Conservation (phyloP, 2,888 invertebrate genomes). For the Pharmacophagus antenor region DNA sequence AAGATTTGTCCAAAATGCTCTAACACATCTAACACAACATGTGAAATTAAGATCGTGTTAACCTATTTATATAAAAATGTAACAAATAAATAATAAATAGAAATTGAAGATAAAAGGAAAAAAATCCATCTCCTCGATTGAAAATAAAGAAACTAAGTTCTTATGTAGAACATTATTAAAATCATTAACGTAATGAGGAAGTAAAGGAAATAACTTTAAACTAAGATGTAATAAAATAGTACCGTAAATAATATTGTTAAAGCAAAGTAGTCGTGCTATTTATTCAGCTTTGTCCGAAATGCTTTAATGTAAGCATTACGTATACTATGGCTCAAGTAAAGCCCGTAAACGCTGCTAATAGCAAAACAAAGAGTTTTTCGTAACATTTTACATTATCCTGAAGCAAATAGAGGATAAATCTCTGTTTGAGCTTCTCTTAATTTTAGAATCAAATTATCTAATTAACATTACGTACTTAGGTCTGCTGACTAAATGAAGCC, state of each 20-base stretch:
- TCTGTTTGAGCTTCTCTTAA: conserved; percentile 46
- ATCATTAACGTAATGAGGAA: no score
- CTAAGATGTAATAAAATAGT: conserved; percentile 10
- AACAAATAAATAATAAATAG: no score
- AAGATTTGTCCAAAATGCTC: no score
- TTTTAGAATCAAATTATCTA: conserved; percentile 58
- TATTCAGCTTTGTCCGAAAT: conserved; percentile 27
- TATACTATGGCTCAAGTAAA: conserved; percentile 29
- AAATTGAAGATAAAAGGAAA: no score
- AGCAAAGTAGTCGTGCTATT: conserved; percentile 25
- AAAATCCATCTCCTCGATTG: no score
- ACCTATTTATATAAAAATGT: no score
- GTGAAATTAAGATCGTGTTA: no score
- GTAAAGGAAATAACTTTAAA: not conserved
- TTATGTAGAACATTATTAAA: no score
- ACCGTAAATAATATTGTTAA: conserved; percentile 28
- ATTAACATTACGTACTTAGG: conserved; percentile 56
- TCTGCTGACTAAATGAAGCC: conserved; percentile 54
- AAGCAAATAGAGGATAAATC: conserved; percentile 36
- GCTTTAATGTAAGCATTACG: conserved; percentile 23
- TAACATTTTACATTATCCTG: conserved; percentile 25
- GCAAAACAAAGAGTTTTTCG: conserved; percentile 18
- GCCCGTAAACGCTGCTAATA: conserved; percentile 28
- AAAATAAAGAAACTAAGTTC: no score
- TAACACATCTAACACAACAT: no score